Evolutionary conservation across 2,113 vertebrate species (phyloP).

Genomic region (Pomatorhinus ruficollis): DNA sequence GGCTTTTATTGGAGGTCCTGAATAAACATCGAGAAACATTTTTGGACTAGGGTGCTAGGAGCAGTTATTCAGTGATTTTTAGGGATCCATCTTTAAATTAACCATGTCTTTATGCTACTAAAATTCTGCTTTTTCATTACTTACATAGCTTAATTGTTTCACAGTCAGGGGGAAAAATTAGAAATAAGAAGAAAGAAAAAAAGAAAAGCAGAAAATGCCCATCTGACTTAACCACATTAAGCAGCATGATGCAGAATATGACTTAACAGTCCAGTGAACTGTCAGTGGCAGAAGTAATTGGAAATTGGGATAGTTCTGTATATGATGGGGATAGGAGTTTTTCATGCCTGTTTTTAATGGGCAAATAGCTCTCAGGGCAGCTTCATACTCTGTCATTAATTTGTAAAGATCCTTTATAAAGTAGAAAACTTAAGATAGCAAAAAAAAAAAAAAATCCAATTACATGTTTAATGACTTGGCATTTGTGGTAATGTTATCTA

Average conservation of each 20-base stretch:
- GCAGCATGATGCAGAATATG: slow-evolving; percentile 66
- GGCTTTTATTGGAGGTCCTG: background rate
- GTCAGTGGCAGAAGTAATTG: slow-evolving; percentile 78
- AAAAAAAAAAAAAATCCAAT: slow-evolving; percentile 75
- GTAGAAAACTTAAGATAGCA: slow-evolving; percentile 67
- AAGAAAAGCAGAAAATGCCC: slow-evolving; percentile 47
- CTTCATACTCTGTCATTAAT: slow-evolving; percentile 68
- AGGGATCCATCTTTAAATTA: slow-evolving; percentile 52
- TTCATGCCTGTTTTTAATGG: slow-evolving; percentile 73
- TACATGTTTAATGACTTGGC: slow-evolving; percentile 82
- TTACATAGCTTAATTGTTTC: slow-evolving; percentile 72
- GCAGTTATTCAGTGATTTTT: slow-evolving; percentile 56
- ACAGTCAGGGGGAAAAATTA: slow-evolving; percentile 56
- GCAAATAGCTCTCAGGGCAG: slow-evolving; percentile 71
- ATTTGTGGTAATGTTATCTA: slow-evolving; percentile 81
- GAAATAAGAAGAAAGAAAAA: slow-evolving; percentile 3
- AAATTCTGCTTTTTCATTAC: slow-evolving; percentile 68
- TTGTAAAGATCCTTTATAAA: slow-evolving; percentile 74
- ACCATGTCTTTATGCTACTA: slow-evolving; percentile 46
- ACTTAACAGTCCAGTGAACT: slow-evolving; percentile 80
- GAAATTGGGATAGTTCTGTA: slow-evolving; percentile 72
- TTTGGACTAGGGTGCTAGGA: background rate
- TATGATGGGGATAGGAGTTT: slow-evolving; percentile 58
- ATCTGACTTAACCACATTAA: slow-evolving; percentile 67
- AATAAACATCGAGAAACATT: slow-evolving; percentile 46